Conservation (phyloP, 1,140 invertebrate species). For the Panonychus citri region DNA sequence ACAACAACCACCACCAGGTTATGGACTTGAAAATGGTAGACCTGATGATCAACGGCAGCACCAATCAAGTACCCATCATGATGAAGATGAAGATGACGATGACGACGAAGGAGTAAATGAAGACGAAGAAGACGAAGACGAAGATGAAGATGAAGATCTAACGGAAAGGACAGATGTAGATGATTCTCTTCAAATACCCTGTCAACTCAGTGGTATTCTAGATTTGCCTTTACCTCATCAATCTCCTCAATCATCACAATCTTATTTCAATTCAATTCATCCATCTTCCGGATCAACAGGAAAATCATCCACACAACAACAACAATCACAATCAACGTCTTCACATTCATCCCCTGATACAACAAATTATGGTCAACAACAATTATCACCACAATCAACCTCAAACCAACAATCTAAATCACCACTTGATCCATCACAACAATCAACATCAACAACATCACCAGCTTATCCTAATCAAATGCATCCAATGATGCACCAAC, state of each 20-base stretch:
- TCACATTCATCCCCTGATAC: too few relatives aligned
- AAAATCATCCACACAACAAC: neutral
- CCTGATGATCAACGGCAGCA: neutral
- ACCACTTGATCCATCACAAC: too few relatives aligned
- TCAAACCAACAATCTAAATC: too few relatives aligned
- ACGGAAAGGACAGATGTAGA: neutral
- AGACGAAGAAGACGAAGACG: constrained; percentile 12
- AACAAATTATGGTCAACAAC: too few relatives aligned
- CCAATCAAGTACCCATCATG: neutral
- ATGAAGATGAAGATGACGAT: constrained; percentile 5
- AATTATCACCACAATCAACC: too few relatives aligned
- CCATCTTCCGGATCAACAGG: neutral
- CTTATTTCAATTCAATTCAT: neutral
- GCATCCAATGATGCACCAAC: neutral
- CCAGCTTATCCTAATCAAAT: too few relatives aligned
- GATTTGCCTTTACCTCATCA: neutral
- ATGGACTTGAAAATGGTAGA: neutral
- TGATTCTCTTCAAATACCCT: neutral
- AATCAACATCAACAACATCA: too few relatives aligned
- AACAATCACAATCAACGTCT: too few relatives aligned
- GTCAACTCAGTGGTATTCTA: neutral
- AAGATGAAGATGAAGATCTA: neutral
- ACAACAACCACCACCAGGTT: too few relatives aligned
- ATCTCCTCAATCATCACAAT: neutral
- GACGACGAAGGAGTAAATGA: too few relatives aligned